Percentiles rank a stretch among this genome's conserved stretches.
Evolutionary conservation across 2,113 vertebrate species (phyloP).

Genomic region (Cololabis saira): DNA sequence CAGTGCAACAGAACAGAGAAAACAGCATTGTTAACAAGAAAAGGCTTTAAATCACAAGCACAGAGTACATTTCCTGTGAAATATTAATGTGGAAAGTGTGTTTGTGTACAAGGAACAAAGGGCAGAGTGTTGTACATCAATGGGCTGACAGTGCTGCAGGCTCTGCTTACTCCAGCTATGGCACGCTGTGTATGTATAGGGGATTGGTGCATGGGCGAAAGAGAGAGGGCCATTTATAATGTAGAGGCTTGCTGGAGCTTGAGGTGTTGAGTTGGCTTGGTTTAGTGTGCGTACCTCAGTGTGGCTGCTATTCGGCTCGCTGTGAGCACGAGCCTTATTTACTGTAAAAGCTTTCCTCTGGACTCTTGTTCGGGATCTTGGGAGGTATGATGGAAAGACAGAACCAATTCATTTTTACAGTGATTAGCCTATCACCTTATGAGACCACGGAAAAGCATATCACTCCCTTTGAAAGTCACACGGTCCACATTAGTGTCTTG

Average conservation of each 20-base stretch:
- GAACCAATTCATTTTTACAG: constrained; percentile 54
- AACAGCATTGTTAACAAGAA: constrained; percentile 83
- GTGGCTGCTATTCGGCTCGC: constrained; percentile 60
- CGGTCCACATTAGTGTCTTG: constrained; percentile 59
- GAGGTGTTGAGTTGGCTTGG: constrained; percentile 72
- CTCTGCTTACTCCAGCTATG: constrained; percentile 74
- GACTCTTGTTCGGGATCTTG: constrained; percentile 60
- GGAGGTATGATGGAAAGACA: constrained; percentile 44
- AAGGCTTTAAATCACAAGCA: constrained; percentile 84
- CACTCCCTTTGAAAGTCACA: constrained; percentile 50
- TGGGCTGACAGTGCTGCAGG: constrained; percentile 75
- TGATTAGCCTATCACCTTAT: constrained; percentile 45
- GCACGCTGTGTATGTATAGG: constrained; percentile 54
- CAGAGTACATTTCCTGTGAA: constrained; percentile 80
- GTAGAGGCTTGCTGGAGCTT: constrained; percentile 71
- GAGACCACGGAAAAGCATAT: constrained; percentile 28
- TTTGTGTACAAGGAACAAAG: constrained; percentile 82
- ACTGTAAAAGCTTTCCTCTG: constrained; percentile 68
- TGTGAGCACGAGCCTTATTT: constrained; percentile 70
- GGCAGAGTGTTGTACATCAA: constrained; percentile 82
- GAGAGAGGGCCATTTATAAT: constrained; percentile 81
- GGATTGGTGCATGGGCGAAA: constrained; percentile 50
- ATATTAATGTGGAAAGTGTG: constrained; percentile 85
- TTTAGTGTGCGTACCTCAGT: constrained; percentile 66
- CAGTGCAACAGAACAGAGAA: constrained; percentile 75